Evolutionary conservation across 64 coral and sea anemone species (phyloP).

Genomic region (Stichodactyla helianthus): DNA sequence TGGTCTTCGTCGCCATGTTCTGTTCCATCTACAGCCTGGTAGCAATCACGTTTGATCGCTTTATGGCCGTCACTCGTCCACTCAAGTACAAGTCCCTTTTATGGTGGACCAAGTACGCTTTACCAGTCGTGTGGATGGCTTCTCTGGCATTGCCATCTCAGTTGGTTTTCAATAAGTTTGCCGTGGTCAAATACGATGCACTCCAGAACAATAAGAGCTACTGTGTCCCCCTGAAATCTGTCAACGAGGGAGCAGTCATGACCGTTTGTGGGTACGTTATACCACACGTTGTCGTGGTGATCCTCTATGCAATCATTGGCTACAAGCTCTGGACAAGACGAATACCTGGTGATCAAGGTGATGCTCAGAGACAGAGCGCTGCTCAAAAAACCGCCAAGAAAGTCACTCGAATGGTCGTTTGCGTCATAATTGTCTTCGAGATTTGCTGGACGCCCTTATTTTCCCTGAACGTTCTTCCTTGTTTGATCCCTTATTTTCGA

Average conservation of each 20-base stretch:
- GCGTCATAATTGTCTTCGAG: not conserved
- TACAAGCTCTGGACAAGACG: slow-evolving; percentile 35
- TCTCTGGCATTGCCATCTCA: not conserved
- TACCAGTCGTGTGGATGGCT: slow-evolving; percentile 18
- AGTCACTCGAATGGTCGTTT: slow-evolving; percentile 30
- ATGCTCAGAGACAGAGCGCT: not conserved
- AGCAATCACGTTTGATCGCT: slow-evolving; percentile 24
- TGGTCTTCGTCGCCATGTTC: slow-evolving; percentile 4
- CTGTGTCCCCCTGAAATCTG: not conserved
- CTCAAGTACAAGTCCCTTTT: not conserved
- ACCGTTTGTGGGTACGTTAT: not conserved
- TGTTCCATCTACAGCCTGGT: slow-evolving; percentile 20
- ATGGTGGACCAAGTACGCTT: slow-evolving; percentile 4
- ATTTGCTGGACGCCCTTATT: slow-evolving; percentile 21
- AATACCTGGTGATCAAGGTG: slow-evolving; percentile 22
- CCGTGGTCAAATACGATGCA: not conserved
- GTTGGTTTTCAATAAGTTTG: not conserved
- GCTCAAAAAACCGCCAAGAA: slow-evolving; percentile 8
- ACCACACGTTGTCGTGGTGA: not conserved
- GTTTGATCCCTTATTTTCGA: not conserved
- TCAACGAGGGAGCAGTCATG: not conserved
- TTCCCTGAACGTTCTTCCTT: not conserved
- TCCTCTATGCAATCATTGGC: slow-evolving; percentile 12
- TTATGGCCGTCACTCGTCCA: slow-evolving; percentile 20
- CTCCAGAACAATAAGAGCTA: not conserved